These are phyloP conservation scores for Neolamprologus toae DNA, from an alignment of 2,113 vertebrate species.

Conservation along the genomic window DNA sequence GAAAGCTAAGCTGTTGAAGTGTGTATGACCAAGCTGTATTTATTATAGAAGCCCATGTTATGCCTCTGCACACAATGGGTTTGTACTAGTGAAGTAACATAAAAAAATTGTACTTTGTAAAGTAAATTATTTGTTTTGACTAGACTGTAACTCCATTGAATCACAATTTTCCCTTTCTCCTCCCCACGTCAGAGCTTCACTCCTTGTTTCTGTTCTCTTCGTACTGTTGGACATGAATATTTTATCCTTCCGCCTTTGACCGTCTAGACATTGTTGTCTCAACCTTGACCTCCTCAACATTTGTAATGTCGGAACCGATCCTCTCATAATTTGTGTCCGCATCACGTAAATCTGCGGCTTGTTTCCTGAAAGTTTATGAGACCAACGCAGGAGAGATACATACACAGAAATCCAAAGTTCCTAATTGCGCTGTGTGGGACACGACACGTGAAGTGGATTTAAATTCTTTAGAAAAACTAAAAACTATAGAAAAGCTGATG, in stretches of 20 bases:
- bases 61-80: not conserved
- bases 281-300: slow-evolving; percentile 10
- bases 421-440: not conserved
- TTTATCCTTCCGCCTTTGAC: not conserved
- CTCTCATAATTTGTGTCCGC: not conserved
- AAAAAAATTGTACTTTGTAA: not conserved
- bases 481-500: not conserved
- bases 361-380: slow-evolving; percentile 2
- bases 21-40: not conserved
- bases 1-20: not conserved
- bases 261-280: not conserved
- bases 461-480: not conserved
- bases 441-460: not conserved
- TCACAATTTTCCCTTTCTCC: not conserved
- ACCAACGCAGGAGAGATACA: not conserved
- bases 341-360: not conserved
- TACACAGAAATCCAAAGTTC: not conserved
- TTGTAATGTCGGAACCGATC: not conserved
- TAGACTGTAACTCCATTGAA: not conserved
- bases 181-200: not conserved
- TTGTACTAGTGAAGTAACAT: not conserved
- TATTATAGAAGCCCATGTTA: not conserved
- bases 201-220: not conserved
- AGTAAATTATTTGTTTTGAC: not conserved
- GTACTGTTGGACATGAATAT: slow-evolving; percentile 2